Evolutionary conservation across 2,888 invertebrate genomes (phyloP).

Genomic region (Platerodrilus igneus): DNA sequence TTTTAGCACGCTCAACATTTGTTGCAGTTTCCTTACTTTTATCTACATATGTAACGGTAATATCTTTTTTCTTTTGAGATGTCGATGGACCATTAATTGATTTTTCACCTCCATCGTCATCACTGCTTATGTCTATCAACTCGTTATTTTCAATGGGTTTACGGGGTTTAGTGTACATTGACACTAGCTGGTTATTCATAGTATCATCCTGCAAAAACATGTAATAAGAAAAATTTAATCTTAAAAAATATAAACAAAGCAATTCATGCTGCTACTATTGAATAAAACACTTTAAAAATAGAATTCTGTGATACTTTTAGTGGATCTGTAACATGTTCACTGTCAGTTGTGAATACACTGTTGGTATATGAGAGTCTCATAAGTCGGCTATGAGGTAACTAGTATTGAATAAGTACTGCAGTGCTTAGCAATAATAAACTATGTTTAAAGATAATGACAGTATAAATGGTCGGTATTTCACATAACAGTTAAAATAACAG

Average conservation of each 20-base stretch:
- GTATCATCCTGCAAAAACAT: conserved; percentile 32
- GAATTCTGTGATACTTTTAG: too few relatives aligned
- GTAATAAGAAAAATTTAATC: conserved; percentile 4
- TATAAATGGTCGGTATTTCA: too few relatives aligned
- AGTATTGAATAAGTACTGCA: too few relatives aligned
- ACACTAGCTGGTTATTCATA: conserved; percentile 47
- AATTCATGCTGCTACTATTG: too few relatives aligned
- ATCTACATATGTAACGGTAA: conserved; percentile 32
- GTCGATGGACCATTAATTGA: conserved; percentile 44
- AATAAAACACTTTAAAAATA: too few relatives aligned
- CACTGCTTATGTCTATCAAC: conserved; percentile 75
- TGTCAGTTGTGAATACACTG: too few relatives aligned
- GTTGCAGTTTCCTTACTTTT: conserved; percentile 52
- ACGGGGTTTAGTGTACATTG: conserved; percentile 48
- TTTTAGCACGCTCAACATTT: conserved; percentile 36
- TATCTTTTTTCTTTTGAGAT: conserved; percentile 47
- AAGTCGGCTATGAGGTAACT: too few relatives aligned
- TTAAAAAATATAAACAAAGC: not conserved
- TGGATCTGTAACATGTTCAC: too few relatives aligned
- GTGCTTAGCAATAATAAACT: too few relatives aligned
- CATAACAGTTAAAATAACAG: too few relatives aligned
- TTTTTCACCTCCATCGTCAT: conserved; percentile 50
- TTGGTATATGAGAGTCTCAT: too few relatives aligned
- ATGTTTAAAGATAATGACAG: too few relatives aligned
- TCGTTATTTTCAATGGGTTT: conserved; percentile 60